Evolutionary conservation across 1,140 invertebrate species (phyloP).

Genomic region (Callitettix versicolor): DNA sequence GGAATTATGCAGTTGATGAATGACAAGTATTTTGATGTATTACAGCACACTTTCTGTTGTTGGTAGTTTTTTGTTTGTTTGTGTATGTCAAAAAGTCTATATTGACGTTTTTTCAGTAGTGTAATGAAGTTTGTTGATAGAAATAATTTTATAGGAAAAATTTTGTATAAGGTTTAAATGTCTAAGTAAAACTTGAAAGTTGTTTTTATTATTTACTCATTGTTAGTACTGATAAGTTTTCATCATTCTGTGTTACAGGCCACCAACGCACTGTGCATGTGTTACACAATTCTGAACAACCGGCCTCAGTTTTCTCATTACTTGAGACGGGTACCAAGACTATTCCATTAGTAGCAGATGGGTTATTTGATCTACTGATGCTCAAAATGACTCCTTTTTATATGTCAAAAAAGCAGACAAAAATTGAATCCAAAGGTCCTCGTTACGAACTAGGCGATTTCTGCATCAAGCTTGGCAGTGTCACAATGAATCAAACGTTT

Average conservation of each 20-base stretch:
- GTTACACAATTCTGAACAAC: constrained; percentile 89
- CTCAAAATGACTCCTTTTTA: constrained; percentile 79
- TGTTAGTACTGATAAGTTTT: too few relatives aligned
- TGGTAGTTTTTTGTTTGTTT: too few relatives aligned
- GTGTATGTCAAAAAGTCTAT: too few relatives aligned
- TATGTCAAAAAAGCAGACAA: constrained; percentile 67
- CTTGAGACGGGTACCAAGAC: constrained; percentile 77
- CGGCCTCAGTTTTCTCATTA: constrained; percentile 85
- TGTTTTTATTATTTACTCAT: too few relatives aligned
- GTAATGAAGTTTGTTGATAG: too few relatives aligned
- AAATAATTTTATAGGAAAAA: too few relatives aligned
- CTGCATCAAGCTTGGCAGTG: constrained; percentile 84
- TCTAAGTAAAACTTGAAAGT: too few relatives aligned
- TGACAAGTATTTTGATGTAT: too few relatives aligned
- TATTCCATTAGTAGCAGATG: constrained; percentile 79
- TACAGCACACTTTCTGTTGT: too few relatives aligned
- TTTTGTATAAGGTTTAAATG: too few relatives aligned
- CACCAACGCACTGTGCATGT: constrained; percentile 72
- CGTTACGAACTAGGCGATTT: constrained; percentile 90
- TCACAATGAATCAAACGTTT: constrained; percentile 85
- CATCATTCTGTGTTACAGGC: not conserved
- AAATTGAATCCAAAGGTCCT: constrained; percentile 82
- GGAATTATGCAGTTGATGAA: too few relatives aligned
- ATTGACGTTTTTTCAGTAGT: too few relatives aligned
- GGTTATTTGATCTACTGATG: constrained; percentile 83